These are phyloP conservation scores for Orycteropus afer DNA, from an alignment of 2,113 vertebrate genomes.

Conservation along the genomic window DNA sequence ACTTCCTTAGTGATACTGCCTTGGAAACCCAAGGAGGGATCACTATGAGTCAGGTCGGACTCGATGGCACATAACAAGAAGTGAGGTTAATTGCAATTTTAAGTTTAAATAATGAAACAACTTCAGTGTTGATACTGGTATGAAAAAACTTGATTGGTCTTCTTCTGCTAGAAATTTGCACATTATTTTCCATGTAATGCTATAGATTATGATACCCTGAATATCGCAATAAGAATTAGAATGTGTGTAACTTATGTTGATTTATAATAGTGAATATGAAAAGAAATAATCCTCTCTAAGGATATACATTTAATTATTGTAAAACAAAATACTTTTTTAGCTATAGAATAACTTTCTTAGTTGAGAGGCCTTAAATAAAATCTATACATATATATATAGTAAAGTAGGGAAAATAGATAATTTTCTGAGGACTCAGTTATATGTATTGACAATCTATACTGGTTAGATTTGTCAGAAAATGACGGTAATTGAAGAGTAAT, in stretches of 20 bases:
- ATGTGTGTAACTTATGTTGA: neutral
- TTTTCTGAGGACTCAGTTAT: slow-evolving; percentile 34
- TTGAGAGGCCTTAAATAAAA: neutral
- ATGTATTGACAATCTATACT: neutral
- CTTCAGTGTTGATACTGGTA: neutral
- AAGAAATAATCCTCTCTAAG: neutral
- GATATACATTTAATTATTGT: neutral
- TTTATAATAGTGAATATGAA: neutral
- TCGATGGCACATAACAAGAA: too few relatives aligned
- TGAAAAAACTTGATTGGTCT: slow-evolving; percentile 20
- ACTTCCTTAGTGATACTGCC: too few relatives aligned
- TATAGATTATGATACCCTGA: neutral
- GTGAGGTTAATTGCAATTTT: slow-evolving; percentile 21
- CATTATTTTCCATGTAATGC: neutral
- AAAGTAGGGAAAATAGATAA: neutral
- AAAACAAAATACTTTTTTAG: neutral
- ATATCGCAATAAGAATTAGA: neutral
- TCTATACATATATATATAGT: neutral
- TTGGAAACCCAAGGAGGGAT: too few relatives aligned
- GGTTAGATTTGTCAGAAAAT: slow-evolving; percentile 30
- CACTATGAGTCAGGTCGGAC: too few relatives aligned
- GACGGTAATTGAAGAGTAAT: neutral
- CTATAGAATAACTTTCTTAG: neutral
- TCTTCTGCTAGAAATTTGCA: neutral
- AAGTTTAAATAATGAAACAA: slow-evolving; percentile 34